These are phyloP conservation scores for Leucoraja ocellata DNA, from an alignment of 2,797 vertebrate genomes.

Conservation along the genomic window DNA sequence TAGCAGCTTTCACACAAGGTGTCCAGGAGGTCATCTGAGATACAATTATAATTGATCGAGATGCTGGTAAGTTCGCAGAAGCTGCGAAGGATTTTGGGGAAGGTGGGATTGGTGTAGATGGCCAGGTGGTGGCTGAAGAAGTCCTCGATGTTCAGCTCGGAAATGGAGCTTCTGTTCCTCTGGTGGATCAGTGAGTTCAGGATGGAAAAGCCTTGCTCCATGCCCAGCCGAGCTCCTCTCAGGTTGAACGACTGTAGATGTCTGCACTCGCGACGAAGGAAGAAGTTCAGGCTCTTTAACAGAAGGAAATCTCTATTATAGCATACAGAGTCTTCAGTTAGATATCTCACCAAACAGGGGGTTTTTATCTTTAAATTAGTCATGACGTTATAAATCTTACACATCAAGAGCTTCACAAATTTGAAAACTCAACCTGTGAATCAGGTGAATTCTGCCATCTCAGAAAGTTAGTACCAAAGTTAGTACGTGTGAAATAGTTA, in stretches of 20 bases:
- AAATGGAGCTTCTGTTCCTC: conserved; percentile 43
- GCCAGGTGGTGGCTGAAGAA: conserved; percentile 53
- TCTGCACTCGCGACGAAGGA: conserved; percentile 54
- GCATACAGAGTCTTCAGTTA: background rate
- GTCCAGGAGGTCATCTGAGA: conserved; percentile 60
- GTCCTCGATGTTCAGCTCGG: conserved; percentile 56
- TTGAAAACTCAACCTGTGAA: background rate
- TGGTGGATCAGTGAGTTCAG: conserved; percentile 54
- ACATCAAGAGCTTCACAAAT: background rate
- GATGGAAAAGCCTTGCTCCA: conserved; percentile 56
- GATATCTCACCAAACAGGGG: too few relatives aligned
- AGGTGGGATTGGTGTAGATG: conserved; percentile 48
- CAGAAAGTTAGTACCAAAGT: background rate
- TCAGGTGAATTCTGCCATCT: background rate
- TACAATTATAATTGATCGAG: conserved; percentile 59
- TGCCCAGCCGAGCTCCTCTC: conserved; percentile 51
- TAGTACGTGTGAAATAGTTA: background rate
- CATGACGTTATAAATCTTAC: background rate
- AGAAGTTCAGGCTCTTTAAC: conserved; percentile 51
- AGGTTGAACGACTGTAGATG: conserved; percentile 55
- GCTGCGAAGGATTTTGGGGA: conserved; percentile 48
- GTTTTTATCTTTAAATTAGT: too few relatives aligned
- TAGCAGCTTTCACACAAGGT: conserved; percentile 48
- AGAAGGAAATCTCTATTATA: background rate
- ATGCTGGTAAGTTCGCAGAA: conserved; percentile 52